Conservation (phyloP, 2,113 vertebrate species). For the Myrmophylax atrothorax region DNA sequence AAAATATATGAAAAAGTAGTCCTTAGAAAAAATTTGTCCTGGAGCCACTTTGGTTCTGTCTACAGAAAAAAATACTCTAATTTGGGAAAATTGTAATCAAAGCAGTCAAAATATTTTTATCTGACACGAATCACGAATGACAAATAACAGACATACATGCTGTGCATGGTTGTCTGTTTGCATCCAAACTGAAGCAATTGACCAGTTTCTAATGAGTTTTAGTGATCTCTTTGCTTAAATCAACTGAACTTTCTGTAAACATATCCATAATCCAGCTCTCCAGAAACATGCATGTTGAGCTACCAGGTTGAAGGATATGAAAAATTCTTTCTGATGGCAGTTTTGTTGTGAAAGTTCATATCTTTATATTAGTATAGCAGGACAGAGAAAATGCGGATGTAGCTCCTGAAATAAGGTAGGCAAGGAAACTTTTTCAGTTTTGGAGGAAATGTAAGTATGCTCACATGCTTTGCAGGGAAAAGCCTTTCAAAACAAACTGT, state of each 20-base stretch:
- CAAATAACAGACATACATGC: background rate
- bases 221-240: background rate
- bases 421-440: slow-evolving; percentile 4
- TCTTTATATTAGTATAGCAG: background rate
- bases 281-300: background rate
- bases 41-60: background rate
- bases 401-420: background rate
- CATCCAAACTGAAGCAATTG: background rate
- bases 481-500: slow-evolving; percentile 66
- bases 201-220: background rate
- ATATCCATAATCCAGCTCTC: background rate
- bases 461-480: slow-evolving; percentile 49
- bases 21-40: background rate
- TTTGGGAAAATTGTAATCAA: background rate
- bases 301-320: background rate
- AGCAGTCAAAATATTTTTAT: background rate
- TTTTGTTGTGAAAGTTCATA: background rate
- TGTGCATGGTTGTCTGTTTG: background rate
- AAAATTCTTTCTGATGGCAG: background rate
- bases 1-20: background rate
- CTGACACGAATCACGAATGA: background rate
- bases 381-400: slow-evolving; percentile 14
- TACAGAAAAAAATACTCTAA: background rate
- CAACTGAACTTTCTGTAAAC: background rate
- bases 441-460: background rate